Conservation (phyloP, 2,888 invertebrate genomes). For the Syrphus vitripennis region DNA sequence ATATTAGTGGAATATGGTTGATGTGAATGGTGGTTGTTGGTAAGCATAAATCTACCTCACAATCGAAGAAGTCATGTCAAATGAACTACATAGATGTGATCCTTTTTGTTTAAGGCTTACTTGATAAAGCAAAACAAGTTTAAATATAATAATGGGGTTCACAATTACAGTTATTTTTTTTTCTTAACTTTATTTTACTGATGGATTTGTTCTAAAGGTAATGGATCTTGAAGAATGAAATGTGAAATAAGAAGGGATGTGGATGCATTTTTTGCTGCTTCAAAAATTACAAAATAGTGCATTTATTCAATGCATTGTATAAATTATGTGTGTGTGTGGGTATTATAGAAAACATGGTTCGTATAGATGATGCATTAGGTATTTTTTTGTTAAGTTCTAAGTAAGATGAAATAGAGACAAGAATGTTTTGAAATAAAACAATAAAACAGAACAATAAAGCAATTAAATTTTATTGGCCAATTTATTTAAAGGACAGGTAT, state of each 20-base stretch:
- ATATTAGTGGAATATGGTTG: slow-evolving; percentile 33
- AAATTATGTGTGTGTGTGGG: not conserved
- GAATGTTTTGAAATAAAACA: too few species aligned
- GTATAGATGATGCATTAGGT: too few species aligned
- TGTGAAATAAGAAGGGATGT: slow-evolving; percentile 8
- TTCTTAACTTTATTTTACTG: not conserved
- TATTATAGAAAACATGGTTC: too few species aligned
- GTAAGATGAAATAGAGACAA: too few species aligned
- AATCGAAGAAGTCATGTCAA: slow-evolving; percentile 53
- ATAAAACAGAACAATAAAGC: too few species aligned
- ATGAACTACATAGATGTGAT: slow-evolving; percentile 46
- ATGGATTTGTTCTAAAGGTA: slow-evolving; percentile 15
- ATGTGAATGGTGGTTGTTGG: not conserved
- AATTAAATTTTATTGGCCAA: too few species aligned
- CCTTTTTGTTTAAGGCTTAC: slow-evolving; percentile 36
- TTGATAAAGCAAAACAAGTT: slow-evolving; percentile 57
- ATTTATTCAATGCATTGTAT: not conserved
- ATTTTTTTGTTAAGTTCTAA: too few species aligned
- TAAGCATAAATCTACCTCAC: slow-evolving; percentile 30
- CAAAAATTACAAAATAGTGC: slow-evolving; percentile 21
- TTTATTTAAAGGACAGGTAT: too few species aligned
- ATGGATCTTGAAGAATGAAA: slow-evolving; percentile 50
- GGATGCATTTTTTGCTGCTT: not conserved
- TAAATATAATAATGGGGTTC: slow-evolving; percentile 60
- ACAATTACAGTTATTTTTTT: slow-evolving; percentile 38